These are phyloP conservation scores for Syngnathus scovelli DNA, from an alignment of 2,113 vertebrate genomes.

Conservation along the genomic window DNA sequence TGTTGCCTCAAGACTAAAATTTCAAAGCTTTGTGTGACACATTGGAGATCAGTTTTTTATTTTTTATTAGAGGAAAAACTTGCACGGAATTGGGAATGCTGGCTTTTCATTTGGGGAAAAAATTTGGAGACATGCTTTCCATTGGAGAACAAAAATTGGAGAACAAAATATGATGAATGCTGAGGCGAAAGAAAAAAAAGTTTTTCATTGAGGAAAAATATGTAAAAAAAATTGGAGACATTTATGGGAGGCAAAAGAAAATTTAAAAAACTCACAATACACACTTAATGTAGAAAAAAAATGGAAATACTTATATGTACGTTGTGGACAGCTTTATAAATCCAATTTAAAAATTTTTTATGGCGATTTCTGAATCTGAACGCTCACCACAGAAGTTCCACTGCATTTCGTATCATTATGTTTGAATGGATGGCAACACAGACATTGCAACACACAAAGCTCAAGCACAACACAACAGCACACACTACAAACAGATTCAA, in stretches of 20 bases:
- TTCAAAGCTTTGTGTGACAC: background rate
- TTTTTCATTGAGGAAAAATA: background rate
- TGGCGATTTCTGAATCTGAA: background rate
- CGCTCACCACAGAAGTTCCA: background rate
- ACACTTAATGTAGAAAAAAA: background rate
- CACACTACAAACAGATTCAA: slow-evolving; percentile 22
- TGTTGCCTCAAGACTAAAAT: background rate
- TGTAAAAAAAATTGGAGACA: background rate
- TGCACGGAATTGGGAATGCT: no score
- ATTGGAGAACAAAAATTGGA: background rate
- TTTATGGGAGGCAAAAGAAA: no score
- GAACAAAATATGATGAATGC: background rate
- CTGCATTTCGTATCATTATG: background rate
- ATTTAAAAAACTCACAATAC: background rate
- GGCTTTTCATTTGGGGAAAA: background rate
- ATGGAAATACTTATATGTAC: background rate
- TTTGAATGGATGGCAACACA: background rate
- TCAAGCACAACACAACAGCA: slow-evolving; percentile 28
- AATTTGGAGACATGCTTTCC: background rate
- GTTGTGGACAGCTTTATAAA: background rate
- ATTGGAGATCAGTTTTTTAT: background rate
- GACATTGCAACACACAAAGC: slow-evolving; percentile 8
- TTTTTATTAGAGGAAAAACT: background rate
- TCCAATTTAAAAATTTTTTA: background rate
- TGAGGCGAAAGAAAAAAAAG: background rate